Conservation (phyloP, 2,888 invertebrate genomes). For the Eupithecia exiguata region DNA sequence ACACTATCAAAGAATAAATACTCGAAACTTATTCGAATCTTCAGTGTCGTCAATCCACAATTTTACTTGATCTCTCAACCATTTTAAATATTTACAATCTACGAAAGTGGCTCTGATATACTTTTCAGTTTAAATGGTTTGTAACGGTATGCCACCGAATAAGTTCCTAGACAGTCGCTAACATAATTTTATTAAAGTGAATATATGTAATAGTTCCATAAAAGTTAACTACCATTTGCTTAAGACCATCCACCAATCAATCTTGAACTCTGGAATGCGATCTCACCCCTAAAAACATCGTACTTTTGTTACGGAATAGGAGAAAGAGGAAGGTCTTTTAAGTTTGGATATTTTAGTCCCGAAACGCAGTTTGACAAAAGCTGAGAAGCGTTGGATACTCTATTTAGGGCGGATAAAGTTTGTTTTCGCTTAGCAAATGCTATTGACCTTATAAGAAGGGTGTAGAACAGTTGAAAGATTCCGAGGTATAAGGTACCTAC, state of each 20-base stretch:
- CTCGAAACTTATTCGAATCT: too few species aligned
- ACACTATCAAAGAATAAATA: too few species aligned
- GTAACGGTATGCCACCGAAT: constrained; percentile 48
- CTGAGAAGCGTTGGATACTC: constrained; percentile 47
- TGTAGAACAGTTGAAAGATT: constrained; percentile 60
- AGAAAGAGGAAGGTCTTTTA: constrained; percentile 57
- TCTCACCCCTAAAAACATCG: constrained; percentile 42
- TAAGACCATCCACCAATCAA: constrained; percentile 58
- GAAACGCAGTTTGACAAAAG: constrained; percentile 73
- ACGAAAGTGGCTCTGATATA: constrained; percentile 25
- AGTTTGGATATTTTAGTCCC: constrained; percentile 66
- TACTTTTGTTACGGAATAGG: constrained; percentile 44
- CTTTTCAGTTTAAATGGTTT: constrained; percentile 34
- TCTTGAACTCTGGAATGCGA: constrained; percentile 49
- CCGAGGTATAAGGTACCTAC: constrained; percentile 44
- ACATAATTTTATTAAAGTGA: constrained; percentile 71
- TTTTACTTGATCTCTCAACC: constrained; percentile 6
- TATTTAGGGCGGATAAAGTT: constrained; percentile 52
- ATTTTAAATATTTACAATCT: constrained; percentile 15
- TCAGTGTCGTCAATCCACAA: constrained; percentile 22
- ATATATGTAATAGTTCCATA: constrained; percentile 75
- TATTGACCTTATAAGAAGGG: constrained; percentile 59
- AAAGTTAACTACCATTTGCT: constrained; percentile 76
- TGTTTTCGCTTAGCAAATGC: constrained; percentile 49
- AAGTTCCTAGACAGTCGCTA: constrained; percentile 51